Conservation (phyloP, 92 coral and sea anemone genomes). For the Zoanthus gigantus region DNA sequence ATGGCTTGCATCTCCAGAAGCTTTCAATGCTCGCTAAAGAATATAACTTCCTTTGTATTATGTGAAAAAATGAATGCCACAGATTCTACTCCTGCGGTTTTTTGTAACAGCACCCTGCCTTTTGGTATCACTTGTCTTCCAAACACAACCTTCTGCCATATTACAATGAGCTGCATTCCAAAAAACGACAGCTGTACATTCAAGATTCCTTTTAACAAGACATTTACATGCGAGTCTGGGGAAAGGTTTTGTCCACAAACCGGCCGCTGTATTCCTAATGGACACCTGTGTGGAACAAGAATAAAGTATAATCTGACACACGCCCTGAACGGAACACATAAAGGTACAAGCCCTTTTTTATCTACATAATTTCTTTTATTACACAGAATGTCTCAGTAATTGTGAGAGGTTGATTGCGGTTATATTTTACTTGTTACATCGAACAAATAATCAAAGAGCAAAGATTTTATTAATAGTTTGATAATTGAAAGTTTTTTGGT, state of each 20-base stretch:
- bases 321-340: conserved; percentile 21
- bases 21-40: conserved; percentile 10
- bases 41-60: not conserved
- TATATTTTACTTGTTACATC: too few relatives aligned
- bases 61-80: conserved; percentile 16
- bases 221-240: conserved; percentile 15
- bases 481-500: too few relatives aligned
- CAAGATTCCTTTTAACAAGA: conserved; percentile 15
- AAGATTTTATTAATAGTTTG: too few relatives aligned
- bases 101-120: conserved; percentile 12
- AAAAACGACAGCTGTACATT: conserved; percentile 7
- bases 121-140: conserved; percentile 20
- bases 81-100: conserved; percentile 1
- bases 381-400: too few relatives aligned
- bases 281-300: not conserved
- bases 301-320: conserved; percentile 13
- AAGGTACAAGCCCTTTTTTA: not conserved
- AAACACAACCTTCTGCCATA: conserved; percentile 26
- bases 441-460: too few relatives aligned
- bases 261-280: conserved; percentile 24
- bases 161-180: conserved; percentile 22
- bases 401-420: too few relatives aligned
- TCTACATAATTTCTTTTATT: too few relatives aligned
- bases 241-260: not conserved
- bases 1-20: conserved; percentile 20